Base-by-base conservation (phyloP, 2,113 vertebrate genomes). In the Sialia sialis region DNA sequence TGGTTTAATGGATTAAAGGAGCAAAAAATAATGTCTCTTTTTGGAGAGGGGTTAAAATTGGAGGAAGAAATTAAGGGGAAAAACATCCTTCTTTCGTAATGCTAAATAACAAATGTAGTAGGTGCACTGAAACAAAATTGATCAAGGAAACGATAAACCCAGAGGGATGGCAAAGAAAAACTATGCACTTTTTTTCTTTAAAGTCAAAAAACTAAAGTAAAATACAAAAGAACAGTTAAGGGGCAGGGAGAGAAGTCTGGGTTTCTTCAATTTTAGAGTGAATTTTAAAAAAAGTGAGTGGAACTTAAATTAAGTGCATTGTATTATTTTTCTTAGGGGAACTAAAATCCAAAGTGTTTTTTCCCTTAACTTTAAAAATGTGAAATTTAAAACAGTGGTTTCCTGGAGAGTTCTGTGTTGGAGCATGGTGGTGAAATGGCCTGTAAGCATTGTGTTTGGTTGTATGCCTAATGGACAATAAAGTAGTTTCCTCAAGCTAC, bases 401-500 rank as follows among this genome's bases (percentile, higher is more conserved):
- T 89, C 54, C 38, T 62, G 4, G 54, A 44, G 55, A 68, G 59
- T 67, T 91, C 79, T 85, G 26, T 87, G 54, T 87, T 62, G 54
- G 39, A 75, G 52, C 2, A 4, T 6, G 8, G 56, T 74, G 76
- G 34, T 91, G 43, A 70, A 75, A 30, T 56, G 30, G 7, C 44
- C n/a, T 87, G 2, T 62, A 89, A 93, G 81, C 44, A 36, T n/a
- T 58, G 38, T 87, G 49, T 48, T 78, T 64, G 49, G 4, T 89
- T 84, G 94, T 87, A 62, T 82, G 79, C 78, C 74, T 96, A 58
- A 48, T 66, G 38, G 77, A 78, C 66, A 92, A 41, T 82, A 83
- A 97, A 93, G 29, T 69, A 62, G 43, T 94, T 93, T 93, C 78
- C 70, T 76, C 27, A 48, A 93, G 78, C 74, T 87, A 66, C 82